A percentile compares a stretch with the other conserved stretches of the same genome.
These are phyloP conservation scores for Octonoba sinensis DNA, from an alignment of 2,888 invertebrate species.

Conservation along the genomic window DNA sequence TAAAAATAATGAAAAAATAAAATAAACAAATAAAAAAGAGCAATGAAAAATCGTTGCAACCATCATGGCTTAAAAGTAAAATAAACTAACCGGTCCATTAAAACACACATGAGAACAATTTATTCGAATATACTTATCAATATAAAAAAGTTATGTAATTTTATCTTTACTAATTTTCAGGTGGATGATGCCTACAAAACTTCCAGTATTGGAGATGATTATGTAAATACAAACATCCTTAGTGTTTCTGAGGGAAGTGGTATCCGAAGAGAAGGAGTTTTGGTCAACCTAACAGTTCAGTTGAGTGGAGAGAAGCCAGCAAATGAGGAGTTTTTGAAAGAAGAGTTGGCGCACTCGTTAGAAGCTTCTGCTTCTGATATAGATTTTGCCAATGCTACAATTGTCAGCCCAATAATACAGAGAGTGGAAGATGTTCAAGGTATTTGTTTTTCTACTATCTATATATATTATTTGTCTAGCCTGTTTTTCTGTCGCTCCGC, in stretches of 20 bases:
- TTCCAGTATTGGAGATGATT: slow-evolving; percentile 64
- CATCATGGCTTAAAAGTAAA: too few species aligned
- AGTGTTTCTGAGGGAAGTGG: slow-evolving; percentile 43
- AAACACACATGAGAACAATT: too few species aligned
- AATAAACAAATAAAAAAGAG: too few species aligned
- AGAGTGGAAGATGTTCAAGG: slow-evolving; percentile 69
- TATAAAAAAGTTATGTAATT: too few species aligned
- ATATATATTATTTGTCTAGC: too few species aligned
- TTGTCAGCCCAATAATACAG: slow-evolving; percentile 68
- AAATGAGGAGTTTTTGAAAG: slow-evolving; percentile 76
- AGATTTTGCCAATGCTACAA: slow-evolving; percentile 76
- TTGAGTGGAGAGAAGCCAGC: slow-evolving; percentile 41
- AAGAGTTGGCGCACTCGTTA: slow-evolving; percentile 84
- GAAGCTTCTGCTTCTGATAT: slow-evolving; percentile 85
- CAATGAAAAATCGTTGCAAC: too few species aligned
- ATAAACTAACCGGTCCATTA: too few species aligned
- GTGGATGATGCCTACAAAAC: slow-evolving; percentile 61
- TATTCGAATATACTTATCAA: too few species aligned
- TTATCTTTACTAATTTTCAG: slow-evolving; percentile 4
- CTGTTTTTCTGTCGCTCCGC: too few species aligned
- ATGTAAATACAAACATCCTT: slow-evolving; percentile 64
- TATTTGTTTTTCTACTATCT: slow-evolving; percentile 63
- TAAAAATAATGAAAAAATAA: too few species aligned
- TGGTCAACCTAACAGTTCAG: slow-evolving; percentile 82
- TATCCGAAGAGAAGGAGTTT: slow-evolving; percentile 73